A percentile compares a stretch with the other conserved stretches of the same genome.
These are phyloP conservation scores for Adelognathus sp. DNA, from an alignment of 2,888 invertebrate genomes.

Conservation along the genomic window DNA sequence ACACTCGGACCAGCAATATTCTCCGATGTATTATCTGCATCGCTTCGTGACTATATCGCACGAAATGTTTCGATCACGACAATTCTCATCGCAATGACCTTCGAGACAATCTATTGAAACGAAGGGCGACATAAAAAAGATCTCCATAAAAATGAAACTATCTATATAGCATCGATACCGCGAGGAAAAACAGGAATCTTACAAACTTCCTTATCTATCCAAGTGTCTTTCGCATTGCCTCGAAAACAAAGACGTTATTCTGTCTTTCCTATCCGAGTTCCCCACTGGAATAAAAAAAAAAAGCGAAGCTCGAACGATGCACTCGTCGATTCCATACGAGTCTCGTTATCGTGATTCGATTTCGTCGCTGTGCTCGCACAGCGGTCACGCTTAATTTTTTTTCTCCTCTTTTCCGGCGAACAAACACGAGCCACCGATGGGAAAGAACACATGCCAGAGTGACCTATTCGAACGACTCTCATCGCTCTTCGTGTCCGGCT, in stretches of 20 bases:
- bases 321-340: conserved; percentile 69
- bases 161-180: neutral
- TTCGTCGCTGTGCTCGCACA: conserved; percentile 31
- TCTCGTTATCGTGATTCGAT: conserved; percentile 58
- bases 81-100: neutral
- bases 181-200: conserved; percentile 3
- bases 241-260: conserved; percentile 80
- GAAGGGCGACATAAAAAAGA: neutral
- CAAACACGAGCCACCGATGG: conserved; percentile 7
- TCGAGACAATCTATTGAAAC: conserved; percentile 24
- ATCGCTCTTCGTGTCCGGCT: conserved; percentile 24
- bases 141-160: neutral
- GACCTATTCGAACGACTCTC: conserved; percentile 10
- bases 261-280: conserved; percentile 73
- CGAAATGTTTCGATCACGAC: conserved; percentile 32
- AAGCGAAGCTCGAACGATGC: conserved; percentile 70
- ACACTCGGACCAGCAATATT: conserved; percentile 10
- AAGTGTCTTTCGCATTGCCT: neutral
- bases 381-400: conserved; percentile 33
- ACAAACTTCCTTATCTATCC: conserved; percentile 41
- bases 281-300: conserved; percentile 79
- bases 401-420: conserved; percentile 14
- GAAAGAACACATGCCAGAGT: neutral
- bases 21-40: conserved; percentile 16
- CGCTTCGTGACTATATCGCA: too few relatives aligned